Conservation (phyloP, 2,888 invertebrate genomes). For the Lingula anatina region DNA sequence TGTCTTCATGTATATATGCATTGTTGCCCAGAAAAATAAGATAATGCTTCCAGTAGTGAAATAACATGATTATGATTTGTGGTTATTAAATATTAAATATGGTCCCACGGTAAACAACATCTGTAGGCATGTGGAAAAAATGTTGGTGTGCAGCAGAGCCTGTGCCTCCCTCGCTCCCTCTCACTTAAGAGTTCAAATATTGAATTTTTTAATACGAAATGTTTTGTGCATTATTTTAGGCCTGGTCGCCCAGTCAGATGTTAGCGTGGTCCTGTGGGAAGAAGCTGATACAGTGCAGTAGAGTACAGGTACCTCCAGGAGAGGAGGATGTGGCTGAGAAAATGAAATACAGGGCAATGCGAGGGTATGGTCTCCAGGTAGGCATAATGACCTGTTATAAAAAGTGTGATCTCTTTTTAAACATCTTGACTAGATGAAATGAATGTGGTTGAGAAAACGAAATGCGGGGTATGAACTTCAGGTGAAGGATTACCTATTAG, state of each 20-base stretch:
- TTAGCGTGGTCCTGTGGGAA: conserved; percentile 73
- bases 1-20: too few relatives aligned
- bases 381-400: conserved; percentile 14
- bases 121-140: too few relatives aligned
- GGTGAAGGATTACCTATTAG: too few relatives aligned
- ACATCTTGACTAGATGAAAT: too few relatives aligned
- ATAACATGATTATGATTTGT: too few relatives aligned
- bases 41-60: too few relatives aligned
- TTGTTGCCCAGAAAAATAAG: too few relatives aligned
- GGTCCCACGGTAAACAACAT: too few relatives aligned
- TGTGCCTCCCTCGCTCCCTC: background rate
- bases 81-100: too few relatives aligned
- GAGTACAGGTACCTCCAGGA: conserved; percentile 57
- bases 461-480: too few relatives aligned
- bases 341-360: conserved; percentile 67
- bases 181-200: background rate
- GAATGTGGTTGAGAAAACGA: too few relatives aligned
- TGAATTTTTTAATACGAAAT: too few relatives aligned
- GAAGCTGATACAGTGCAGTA: conserved; percentile 61
- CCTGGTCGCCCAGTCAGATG: conserved; percentile 69
- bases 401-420: background rate
- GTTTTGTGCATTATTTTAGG: conserved; percentile 22
- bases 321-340: conserved; percentile 68
- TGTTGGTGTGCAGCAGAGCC: background rate
- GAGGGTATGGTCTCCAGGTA: conserved; percentile 77